Conservation (phyloP, 2,797 vertebrate genomes). For the Leptodactylus fallax region DNA sequence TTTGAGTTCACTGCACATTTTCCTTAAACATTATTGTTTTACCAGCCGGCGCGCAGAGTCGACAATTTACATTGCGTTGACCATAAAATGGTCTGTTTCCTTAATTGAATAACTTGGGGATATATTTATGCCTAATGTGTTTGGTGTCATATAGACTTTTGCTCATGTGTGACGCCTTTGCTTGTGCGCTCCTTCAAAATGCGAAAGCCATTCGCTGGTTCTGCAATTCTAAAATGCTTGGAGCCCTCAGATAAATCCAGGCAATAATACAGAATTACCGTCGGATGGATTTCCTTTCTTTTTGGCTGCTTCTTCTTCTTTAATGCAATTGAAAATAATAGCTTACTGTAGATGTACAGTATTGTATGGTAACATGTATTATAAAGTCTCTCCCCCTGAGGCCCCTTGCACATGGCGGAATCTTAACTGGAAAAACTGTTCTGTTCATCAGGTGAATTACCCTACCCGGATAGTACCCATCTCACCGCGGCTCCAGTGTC, state of each 20-base stretch:
- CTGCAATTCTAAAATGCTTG: neutral
- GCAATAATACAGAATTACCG: neutral
- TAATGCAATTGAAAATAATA: neutral
- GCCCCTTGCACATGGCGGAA: too few species aligned
- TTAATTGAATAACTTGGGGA: constrained; percentile 62
- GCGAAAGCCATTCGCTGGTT: neutral
- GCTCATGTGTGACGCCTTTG: constrained; percentile 39
- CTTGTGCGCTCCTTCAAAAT: constrained; percentile 6
- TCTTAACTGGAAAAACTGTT: too few species aligned
- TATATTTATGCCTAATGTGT: constrained; percentile 62
- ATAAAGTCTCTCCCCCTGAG: too few species aligned
- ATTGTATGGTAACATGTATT: too few species aligned
- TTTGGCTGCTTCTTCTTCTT: too few species aligned
- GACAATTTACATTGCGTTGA: constrained; percentile 59
- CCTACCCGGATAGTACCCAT: too few species aligned
- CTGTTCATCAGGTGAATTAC: too few species aligned
- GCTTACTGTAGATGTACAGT: neutral
- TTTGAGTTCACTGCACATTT: constrained; percentile 55
- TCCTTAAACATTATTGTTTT: constrained; percentile 60
- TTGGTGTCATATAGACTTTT: constrained; percentile 58
- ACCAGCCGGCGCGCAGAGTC: constrained; percentile 41
- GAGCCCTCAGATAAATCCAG: neutral
- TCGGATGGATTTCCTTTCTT: neutral
- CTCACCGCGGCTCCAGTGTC: too few species aligned
- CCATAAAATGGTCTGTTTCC: constrained; percentile 62